Percentiles rank a stretch among this genome's conserved stretches.
phyloP scores from a whole-genome alignment of 2,797 vertebrate species.

The Tauraco hartlaubi region DNA sequence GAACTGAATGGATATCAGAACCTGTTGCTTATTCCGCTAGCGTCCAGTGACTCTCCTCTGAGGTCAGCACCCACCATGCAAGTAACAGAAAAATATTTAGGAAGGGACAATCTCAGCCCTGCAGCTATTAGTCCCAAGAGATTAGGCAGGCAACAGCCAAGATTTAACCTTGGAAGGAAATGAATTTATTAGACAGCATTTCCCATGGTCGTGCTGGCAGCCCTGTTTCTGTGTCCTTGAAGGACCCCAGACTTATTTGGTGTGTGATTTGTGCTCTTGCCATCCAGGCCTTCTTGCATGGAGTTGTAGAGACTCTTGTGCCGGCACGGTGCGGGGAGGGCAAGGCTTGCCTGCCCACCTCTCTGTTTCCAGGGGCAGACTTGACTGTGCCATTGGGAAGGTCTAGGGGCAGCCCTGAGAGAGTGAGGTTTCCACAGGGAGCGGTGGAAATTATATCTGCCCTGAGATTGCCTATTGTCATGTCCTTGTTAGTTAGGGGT shows the following conservation, averaged over 20 bases:
- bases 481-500: not conserved
- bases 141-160: not conserved
- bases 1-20: not conserved
- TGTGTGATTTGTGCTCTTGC: not conserved
- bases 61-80: not conserved
- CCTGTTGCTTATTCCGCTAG: not conserved
- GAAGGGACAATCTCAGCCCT: not conserved
- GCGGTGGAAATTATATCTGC: not conserved
- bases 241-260: not conserved
- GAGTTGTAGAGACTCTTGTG: not conserved
- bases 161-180: not conserved
- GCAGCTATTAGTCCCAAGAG: not conserved
- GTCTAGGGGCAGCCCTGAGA: not conserved
- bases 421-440: not conserved
- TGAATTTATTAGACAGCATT: not conserved
- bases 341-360: not conserved
- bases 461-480: not conserved
- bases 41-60: not conserved
- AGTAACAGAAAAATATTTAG: not conserved
- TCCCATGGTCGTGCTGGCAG: not conserved
- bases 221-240: not conserved
- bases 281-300: not conserved
- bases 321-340: not conserved
- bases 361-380: not conserved
- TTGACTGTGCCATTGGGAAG: not conserved